Evolutionary conservation across 2,888 invertebrate species (phyloP).

Genomic region (Sarcophaga variegata): DNA sequence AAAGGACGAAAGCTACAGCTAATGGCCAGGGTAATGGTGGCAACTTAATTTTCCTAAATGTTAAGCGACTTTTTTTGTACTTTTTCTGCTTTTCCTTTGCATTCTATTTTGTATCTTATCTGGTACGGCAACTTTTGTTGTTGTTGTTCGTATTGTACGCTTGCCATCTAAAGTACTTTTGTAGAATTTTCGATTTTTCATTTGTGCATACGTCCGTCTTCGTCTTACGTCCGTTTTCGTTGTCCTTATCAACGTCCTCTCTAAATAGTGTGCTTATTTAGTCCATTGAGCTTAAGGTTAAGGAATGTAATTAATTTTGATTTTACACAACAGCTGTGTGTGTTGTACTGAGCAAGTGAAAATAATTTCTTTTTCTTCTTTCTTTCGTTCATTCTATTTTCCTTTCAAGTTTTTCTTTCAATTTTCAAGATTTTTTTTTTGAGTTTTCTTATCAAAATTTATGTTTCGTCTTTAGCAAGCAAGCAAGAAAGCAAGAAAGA

Average conservation of each 20-base stretch:
- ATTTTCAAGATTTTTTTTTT: slow-evolving; percentile 24
- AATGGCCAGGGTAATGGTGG: slow-evolving; percentile 17
- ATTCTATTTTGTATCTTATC: slow-evolving; percentile 3
- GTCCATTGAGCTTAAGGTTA: slow-evolving; percentile 68
- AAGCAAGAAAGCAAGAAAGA: no score
- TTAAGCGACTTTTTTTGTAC: slow-evolving; percentile 17
- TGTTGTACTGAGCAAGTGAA: slow-evolving; percentile 36
- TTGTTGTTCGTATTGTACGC: not conserved
- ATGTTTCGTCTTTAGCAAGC: not conserved
- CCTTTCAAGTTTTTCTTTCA: slow-evolving; percentile 41
- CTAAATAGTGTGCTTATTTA: slow-evolving; percentile 68
- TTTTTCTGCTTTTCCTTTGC: slow-evolving; percentile 2
- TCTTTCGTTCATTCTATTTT: not conserved
- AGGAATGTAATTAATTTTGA: slow-evolving; percentile 71
- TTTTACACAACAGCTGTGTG: slow-evolving; percentile 67
- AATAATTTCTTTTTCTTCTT: slow-evolving; percentile 44
- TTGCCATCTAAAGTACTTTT: not conserved
- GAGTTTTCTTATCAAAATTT: not conserved
- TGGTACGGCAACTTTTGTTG: not conserved
- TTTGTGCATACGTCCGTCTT: slow-evolving; percentile 1
- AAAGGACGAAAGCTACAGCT: no score
- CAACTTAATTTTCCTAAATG: slow-evolving; percentile 54
- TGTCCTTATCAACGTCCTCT: slow-evolving; percentile 43
- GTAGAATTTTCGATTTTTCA: slow-evolving; percentile 62
- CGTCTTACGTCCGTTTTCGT: no score